Evolutionary conservation across 1,140 invertebrate species (phyloP).

Genomic region (Contarinia nasturtii): DNA sequence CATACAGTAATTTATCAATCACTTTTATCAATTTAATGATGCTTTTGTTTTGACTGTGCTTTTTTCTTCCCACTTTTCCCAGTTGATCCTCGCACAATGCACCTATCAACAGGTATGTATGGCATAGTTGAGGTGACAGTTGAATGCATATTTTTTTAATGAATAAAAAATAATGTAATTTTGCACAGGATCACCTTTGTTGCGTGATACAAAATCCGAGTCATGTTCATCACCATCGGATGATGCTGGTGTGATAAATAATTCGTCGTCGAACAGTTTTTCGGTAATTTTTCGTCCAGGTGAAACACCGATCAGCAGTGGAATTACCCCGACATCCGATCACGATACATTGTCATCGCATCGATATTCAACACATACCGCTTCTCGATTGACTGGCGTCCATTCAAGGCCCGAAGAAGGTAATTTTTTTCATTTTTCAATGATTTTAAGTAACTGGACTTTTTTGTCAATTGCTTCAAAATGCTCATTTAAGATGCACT

Average conservation of each 20-base stretch:
- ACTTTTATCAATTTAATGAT: too few species aligned
- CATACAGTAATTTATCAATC: constrained; percentile 40
- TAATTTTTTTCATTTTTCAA: constrained; percentile 2
- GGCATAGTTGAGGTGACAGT: too few species aligned
- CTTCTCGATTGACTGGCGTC: constrained; percentile 6
- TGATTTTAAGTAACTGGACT: neutral
- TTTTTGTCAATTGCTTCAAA: neutral
- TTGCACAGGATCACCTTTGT: neutral
- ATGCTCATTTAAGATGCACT: too few species aligned
- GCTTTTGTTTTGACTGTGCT: too few species aligned
- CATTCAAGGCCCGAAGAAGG: constrained; percentile 15
- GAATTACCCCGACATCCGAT: constrained; percentile 7
- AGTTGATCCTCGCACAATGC: constrained; percentile 17
- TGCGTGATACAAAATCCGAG: neutral
- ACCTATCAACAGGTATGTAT: constrained; percentile 8
- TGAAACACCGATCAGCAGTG: constrained; percentile 5
- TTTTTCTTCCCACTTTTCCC: constrained; percentile 17
- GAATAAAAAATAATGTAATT: too few species aligned
- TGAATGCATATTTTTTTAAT: too few species aligned
- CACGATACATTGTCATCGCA: constrained; percentile 12
- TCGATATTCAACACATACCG: constrained; percentile 16
- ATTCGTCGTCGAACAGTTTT: neutral
- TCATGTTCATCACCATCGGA: constrained; percentile 1
- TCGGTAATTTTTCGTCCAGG: constrained; percentile 3
- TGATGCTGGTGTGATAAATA: neutral